Percentiles rank a stretch among this genome's conserved stretches.
These are phyloP conservation scores for Callyntrura guangdongensis DNA, from an alignment of 2,888 invertebrate genomes.

Conservation along the genomic window DNA sequence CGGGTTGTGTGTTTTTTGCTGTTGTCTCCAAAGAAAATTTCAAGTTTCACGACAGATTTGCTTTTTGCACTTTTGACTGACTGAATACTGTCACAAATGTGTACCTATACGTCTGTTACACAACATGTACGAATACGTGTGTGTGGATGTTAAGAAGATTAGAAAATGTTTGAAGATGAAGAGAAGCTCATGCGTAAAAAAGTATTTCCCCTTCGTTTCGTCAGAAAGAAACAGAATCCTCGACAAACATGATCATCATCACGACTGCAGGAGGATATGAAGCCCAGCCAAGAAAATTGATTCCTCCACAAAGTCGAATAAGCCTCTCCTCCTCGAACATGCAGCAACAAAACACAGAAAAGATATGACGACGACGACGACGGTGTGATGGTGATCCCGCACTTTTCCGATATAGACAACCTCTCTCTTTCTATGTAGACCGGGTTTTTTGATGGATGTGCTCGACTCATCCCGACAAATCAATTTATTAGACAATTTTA, in stretches of 20 bases:
- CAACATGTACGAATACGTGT: neutral
- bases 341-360: neutral
- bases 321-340: slow-evolving; percentile 30
- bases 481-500: slow-evolving; percentile 75
- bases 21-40: slow-evolving; percentile 20
- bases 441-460: slow-evolving; percentile 73
- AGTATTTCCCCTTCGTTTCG: slow-evolving; percentile 33
- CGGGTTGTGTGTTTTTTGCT: slow-evolving; percentile 27
- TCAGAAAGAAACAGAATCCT: slow-evolving; percentile 41
- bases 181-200: slow-evolving; percentile 72
- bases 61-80: slow-evolving; percentile 56
- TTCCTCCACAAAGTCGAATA: slow-evolving; percentile 27
- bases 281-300: slow-evolving; percentile 72
- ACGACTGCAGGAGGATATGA: neutral
- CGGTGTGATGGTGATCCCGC: slow-evolving; percentile 32
- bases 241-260: slow-evolving; percentile 18
- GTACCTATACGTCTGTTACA: neutral
- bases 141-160: neutral
- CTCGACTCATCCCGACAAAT: slow-evolving; percentile 77
- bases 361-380: slow-evolving; percentile 18
- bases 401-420: neutral
- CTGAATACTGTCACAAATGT: slow-evolving; percentile 20
- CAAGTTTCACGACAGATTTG: slow-evolving; percentile 43
- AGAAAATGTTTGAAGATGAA: slow-evolving; percentile 46
- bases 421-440: slow-evolving; percentile 24